These are phyloP conservation scores for Pissodes strobi DNA, from an alignment of 1,140 invertebrate genomes.

Conservation along the genomic window DNA sequence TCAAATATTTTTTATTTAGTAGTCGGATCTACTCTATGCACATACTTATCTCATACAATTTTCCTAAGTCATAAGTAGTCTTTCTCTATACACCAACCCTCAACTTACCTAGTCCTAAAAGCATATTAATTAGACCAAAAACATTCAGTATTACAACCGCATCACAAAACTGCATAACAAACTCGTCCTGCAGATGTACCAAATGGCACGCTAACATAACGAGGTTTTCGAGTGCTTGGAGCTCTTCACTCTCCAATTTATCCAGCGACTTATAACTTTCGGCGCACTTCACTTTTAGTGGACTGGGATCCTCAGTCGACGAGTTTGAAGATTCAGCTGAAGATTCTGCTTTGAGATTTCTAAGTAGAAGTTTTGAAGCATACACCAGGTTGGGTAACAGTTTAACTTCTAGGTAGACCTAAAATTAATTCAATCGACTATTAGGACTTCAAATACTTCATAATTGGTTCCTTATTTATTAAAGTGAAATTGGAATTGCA, in stretches of 20 bases:
- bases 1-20: no score
- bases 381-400: conserved; percentile 77
- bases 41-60: not conserved
- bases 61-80: no score
- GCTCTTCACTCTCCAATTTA: conserved; percentile 62
- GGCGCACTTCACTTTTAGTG: not conserved
- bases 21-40: no score
- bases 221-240: conserved; percentile 68
- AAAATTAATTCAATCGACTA: no score
- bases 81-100: not conserved
- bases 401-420: conserved; percentile 75
- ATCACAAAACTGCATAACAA: conserved; percentile 78
- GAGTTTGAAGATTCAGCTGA: conserved; percentile 29
- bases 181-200: conserved; percentile 69
- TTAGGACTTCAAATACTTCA: no score
- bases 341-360: conserved; percentile 48
- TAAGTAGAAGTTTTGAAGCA: conserved; percentile 68
- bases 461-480: no score
- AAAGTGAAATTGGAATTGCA: no score
- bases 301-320: conserved; percentile 14
- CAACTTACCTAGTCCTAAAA: conserved; percentile 61
- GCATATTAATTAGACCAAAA: conserved; percentile 59
- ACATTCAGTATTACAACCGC: conserved; percentile 70
- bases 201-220: conserved; percentile 73
- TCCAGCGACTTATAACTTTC: conserved; percentile 53